Base-by-base conservation (phyloP, 2,113 vertebrate genomes). In the Paracanthobrama guichenoti region DNA sequence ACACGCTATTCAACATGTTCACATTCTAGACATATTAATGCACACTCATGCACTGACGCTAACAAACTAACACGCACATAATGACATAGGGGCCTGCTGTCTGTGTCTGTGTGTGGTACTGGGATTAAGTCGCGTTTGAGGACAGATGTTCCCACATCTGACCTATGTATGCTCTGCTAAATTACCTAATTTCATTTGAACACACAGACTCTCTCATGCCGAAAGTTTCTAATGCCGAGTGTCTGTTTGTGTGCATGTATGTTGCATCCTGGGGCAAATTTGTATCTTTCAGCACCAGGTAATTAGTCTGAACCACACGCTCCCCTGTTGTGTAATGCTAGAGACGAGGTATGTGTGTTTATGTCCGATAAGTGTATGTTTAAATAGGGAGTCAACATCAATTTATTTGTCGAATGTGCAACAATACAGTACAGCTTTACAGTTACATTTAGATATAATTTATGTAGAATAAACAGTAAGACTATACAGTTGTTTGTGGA, bases 311-410 rank as follows among this genome's bases (percentile, higher is more conserved):
- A 85, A 60, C 69, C n/a, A 2, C 50, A 44, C 6, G 69, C 11
- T 72, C 55, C 48, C 3, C 31, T 85, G 71, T 88, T 91, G 85
- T 76, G 85, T 85, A 87, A 87, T 79, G 83, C 79, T 83, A 85
- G 55, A 62, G 76, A 44, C 31, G 3, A 59, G 20, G 66, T 82
- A 79, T 81, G 12, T 42, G 18, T 44, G 69, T 46, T 72, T 55
- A 84, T 75, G 39, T 75, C 75, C 14, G 3, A 76, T 57, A 35
- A 24, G 6, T 24, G 31, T n/a, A n/a, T 39, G 53, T 77, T 77
- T 59, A 77, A 76, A 35, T 77, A 57, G 55, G 50, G 73, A 35
- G 50, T 35, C 66, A 67, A 67, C 0, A 1, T 67, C 28, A 69
- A 11, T 39, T 39, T 67, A 67, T 66, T 66, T 66, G 28, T 4